Evolutionary conservation across 2,113 vertebrate species (phyloP), one percentile per base, ranked within the genome.

Genomic region (Petrocephalus microphthalmus): DNA sequence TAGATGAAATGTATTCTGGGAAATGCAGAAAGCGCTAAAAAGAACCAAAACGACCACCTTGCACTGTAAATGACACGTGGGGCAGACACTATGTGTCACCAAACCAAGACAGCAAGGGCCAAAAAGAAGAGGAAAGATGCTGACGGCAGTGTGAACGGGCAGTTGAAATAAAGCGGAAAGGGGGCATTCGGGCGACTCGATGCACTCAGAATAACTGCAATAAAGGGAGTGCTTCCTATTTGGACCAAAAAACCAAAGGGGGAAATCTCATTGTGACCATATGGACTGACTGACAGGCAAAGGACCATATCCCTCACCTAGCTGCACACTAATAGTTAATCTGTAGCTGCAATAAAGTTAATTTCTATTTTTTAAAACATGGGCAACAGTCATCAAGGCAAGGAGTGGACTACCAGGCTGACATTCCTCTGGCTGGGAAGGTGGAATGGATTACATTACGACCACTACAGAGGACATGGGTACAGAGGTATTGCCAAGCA

Each of bases 301-400:
- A 90, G 90, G 90, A 91, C 37, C 91, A 89, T 88, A 92, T 90
- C 92, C 89, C 88, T 87, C 51, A 90, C 33, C 67, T 87, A 90
- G 86, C 85, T 88, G 90, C 89, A 91, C 87, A 90, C 89, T 91
- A 84, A 87, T 89, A 37, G 87, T 89, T 92, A 92, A 92, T 92
- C 92, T 91, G 91, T 91, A 92, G 89, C 90, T 92, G 91, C 88
- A 91, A 91, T 92, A 91, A 89, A 90, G 89, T 85, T 90, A 90
- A 91, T 92, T 93, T 89, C 89, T 86, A 84, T 88, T 88, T 90
- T 90, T 89, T 87, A 53, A 87, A 88, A 89, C 85, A 47, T 54
- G 42, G 74, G 84, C 82, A 89, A 88, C 89, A 49, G 89, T 91
- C 89, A 52, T 64, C 71, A 92, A 92, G 85, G 86, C 20, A 33